These are phyloP conservation scores for Anoplolepis gracilipes DNA, from an alignment of 1,140 invertebrate species.

Conservation along the genomic window DNA sequence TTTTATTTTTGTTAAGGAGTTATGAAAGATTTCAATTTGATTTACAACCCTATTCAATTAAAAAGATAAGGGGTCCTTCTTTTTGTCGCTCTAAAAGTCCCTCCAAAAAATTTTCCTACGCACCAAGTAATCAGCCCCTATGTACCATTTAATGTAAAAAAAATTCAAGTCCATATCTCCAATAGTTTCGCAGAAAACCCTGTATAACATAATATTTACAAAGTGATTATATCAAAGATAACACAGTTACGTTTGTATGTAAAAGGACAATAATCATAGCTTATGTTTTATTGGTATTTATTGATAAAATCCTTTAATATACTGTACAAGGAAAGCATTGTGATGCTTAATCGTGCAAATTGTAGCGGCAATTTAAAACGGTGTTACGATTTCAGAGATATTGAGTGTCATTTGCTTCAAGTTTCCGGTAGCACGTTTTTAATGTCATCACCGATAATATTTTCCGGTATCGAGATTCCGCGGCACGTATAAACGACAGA, in stretches of 20 bases:
- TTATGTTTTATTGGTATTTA: not conserved
- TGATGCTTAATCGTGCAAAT: not conserved
- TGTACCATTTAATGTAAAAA: no score
- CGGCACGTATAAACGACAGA: not conserved
- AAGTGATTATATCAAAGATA: no score
- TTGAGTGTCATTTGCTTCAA: slow-evolving; percentile 2
- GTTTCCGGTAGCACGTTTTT: not conserved
- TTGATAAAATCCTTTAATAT: not conserved
- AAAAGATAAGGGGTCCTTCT: no score
- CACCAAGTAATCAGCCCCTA: no score
- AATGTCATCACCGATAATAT: slow-evolving; percentile 12
- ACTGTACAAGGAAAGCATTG: not conserved
- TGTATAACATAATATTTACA: no score
- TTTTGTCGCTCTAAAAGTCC: no score
- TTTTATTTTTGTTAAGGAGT: no score
- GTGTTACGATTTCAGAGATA: slow-evolving; percentile 11
- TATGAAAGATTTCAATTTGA: no score
- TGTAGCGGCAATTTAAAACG: slow-evolving; percentile 27
- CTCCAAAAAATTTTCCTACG: no score
- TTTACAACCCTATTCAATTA: no score
- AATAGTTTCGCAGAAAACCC: no score
- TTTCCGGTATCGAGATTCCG: not conserved
- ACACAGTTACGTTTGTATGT: not conserved
- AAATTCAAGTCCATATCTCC: no score
- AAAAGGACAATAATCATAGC: not conserved